Base-by-base conservation (phyloP, 2,113 vertebrate species). In the Turdus rufiventris region DNA sequence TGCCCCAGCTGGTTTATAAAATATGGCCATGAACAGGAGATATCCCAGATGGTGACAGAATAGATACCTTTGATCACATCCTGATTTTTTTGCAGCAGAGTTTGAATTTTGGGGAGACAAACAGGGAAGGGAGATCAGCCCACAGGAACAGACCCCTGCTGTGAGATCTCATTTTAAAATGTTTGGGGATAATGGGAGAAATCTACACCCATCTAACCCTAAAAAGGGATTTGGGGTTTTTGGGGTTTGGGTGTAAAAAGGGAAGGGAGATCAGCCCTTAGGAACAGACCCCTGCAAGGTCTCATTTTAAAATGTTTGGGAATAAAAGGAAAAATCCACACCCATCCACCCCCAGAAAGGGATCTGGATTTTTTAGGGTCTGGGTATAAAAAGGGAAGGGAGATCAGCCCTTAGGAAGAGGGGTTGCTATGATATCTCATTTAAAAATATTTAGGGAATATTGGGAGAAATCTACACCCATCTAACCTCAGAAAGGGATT, bases 371-470 rank as follows among this genome's bases (percentile, higher is more conserved):
- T n/a, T 8, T n/a, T 21, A 18, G 48, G 53, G 11, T 16, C 50
- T 14, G 18, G 13, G 8, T 34, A 1, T 8, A 4, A 68, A 18
- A 7, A 9, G 9, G 8, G 12, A 18, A 45, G 6, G 24, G 16
- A 43, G 25, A 15, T 43, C 70, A 43, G 53, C 31, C 18, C 23
- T 56, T 2, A 14, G 61, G 51, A 26, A 18, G 53, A 34, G 61
- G n/a, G n/a, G n/a, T n/a, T 42, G 31, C 51, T 0, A 0, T 43
- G 71, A 67, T 8, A 26, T 9, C 6, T 58, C 21, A 36, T 18
- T 21, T 3, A 5, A 33, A 60, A n/a, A 3, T 10, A 3, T 36
- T 23, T 5, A 8, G n/a, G 40, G 3, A 29, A n/a, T 54, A 20
- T n/a, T 11, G n/a, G 47, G 38, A 33, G 28, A 29, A 78, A 77